Evolutionary conservation across 2,888 invertebrate species (phyloP).

Genomic region (Catocala nupta): DNA sequence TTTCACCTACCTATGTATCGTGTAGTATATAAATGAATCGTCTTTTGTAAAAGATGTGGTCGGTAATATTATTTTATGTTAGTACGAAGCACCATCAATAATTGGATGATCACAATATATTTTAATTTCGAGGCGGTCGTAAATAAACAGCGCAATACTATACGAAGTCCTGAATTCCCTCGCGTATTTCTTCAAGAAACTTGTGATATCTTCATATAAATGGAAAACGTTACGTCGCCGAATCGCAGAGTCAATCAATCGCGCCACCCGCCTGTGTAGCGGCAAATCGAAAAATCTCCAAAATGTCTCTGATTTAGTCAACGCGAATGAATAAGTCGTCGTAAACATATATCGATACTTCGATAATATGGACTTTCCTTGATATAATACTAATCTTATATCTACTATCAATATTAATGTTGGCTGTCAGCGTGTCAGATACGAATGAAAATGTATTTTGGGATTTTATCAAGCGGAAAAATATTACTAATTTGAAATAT

Average conservation of each 20-base stretch:
- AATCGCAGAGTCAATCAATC: slow-evolving; percentile 76
- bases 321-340: slow-evolving; percentile 51
- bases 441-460: neutral
- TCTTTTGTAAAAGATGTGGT: too few relatives aligned
- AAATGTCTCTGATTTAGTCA: slow-evolving; percentile 69
- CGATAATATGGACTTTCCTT: slow-evolving; percentile 18
- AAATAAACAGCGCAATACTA: slow-evolving; percentile 25
- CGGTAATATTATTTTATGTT: too few relatives aligned
- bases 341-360: slow-evolving; percentile 53
- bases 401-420: slow-evolving; percentile 1
- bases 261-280: slow-evolving; percentile 75
- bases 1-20: too few relatives aligned
- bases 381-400: slow-evolving; percentile 10
- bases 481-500: too few relatives aligned
- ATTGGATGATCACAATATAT: slow-evolving; percentile 11
- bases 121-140: slow-evolving; percentile 36
- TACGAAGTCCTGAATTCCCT: slow-evolving; percentile 47
- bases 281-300: slow-evolving; percentile 79
- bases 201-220: slow-evolving; percentile 78
- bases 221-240: slow-evolving; percentile 73
- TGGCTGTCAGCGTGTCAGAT: neutral
- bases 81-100: too few relatives aligned
- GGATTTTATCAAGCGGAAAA: too few relatives aligned
- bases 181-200: slow-evolving; percentile 57
- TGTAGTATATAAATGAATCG: too few relatives aligned